A percentile compares a stretch with the other conserved stretches of the same genome.
phyloP scores from a whole-genome alignment of 2,888 invertebrate genomes.

The Tupiocoris notatus region DNA sequence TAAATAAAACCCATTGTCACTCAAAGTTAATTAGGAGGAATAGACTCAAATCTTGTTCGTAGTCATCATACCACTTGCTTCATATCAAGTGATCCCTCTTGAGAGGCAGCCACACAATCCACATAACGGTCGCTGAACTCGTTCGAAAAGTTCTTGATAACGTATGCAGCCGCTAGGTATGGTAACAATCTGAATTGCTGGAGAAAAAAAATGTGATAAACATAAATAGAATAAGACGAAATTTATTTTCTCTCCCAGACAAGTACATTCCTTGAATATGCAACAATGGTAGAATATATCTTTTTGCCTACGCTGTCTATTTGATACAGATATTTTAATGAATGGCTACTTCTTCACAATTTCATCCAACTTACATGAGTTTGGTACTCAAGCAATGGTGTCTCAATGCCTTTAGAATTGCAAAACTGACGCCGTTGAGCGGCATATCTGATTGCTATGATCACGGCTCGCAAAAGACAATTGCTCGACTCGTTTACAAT shows the following conservation, averaged over 20 bases:
- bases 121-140: constrained; percentile 67
- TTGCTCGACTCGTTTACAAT: constrained; percentile 62
- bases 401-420: constrained; percentile 64
- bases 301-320: not conserved
- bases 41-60: not conserved
- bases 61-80: constrained; percentile 53
- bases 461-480: constrained; percentile 68
- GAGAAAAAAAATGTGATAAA: constrained; percentile 38
- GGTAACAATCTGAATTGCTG: constrained; percentile 79
- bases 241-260: too few species aligned
- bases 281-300: too few species aligned
- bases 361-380: constrained; percentile 63
- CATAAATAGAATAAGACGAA: not conserved
- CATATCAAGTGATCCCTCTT: constrained; percentile 52
- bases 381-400: constrained; percentile 88
- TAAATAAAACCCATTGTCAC: too few species aligned
- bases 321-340: not conserved
- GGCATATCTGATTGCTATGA: constrained; percentile 84
- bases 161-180: constrained; percentile 67
- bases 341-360: not conserved
- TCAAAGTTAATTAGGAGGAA: too few species aligned
- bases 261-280: too few species aligned
- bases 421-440: constrained; percentile 85
- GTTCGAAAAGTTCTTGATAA: constrained; percentile 65
- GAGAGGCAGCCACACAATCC: constrained; percentile 67